Conservation (phyloP, 1,140 invertebrate species). For the Lepidostoma basale region DNA sequence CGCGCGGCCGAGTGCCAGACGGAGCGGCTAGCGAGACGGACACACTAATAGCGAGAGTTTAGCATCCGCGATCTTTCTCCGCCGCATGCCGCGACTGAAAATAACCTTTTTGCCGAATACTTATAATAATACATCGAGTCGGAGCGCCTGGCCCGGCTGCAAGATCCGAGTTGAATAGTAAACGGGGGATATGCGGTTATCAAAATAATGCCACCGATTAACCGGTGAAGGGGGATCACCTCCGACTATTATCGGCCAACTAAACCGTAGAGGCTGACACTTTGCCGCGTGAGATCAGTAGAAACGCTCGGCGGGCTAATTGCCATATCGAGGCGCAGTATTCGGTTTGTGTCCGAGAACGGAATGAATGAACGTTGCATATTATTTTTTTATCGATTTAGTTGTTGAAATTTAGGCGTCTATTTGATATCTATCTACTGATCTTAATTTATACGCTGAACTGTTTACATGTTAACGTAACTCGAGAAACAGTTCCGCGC, state of each 20-base stretch:
- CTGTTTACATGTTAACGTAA: no score
- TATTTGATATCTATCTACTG: no score
- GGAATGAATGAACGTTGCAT: constrained; percentile 11
- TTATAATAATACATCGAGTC: neutral
- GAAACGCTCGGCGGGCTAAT: neutral
- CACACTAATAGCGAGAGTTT: neutral
- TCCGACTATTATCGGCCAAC: neutral
- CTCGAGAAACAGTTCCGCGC: no score
- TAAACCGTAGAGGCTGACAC: neutral
- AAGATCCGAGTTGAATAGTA: neutral
- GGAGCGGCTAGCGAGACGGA: neutral
- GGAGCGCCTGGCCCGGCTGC: neutral
- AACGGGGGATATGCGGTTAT: constrained; percentile 1
- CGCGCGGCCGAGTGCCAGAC: neutral
- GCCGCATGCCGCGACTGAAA: neutral
- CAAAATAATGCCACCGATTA: neutral
- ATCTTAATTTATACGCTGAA: no score
- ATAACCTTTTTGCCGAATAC: constrained; percentile 17
- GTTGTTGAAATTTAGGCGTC: neutral
- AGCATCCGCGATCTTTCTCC: neutral
- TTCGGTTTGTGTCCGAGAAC: neutral
- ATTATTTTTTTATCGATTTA: constrained; percentile 17
- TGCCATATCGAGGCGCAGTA: constrained; percentile 7
- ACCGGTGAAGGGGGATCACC: neutral
- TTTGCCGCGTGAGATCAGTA: neutral